These are phyloP conservation scores for Eutolmus rufibarbis DNA, from an alignment of 2,888 invertebrate genomes.

Conservation along the genomic window DNA sequence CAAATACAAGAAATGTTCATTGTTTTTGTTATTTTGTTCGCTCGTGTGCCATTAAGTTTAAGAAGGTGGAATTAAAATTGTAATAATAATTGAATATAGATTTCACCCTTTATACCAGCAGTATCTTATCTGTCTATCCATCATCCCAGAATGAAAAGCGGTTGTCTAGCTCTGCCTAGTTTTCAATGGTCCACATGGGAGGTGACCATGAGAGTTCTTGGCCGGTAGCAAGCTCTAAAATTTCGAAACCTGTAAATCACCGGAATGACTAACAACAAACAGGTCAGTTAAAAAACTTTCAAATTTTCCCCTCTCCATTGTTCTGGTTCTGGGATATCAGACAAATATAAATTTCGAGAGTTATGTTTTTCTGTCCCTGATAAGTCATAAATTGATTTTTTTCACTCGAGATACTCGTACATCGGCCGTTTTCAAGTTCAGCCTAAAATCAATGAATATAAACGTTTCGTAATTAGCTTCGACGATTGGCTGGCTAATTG, in stretches of 20 bases:
- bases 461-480: not conserved
- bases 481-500: not conserved
- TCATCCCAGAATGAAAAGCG: not conserved
- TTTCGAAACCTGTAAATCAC: not conserved
- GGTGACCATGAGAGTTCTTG: not conserved
- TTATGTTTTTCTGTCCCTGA: not conserved
- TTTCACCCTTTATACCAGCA: not conserved
- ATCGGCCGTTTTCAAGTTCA: slow-evolving; percentile 8
- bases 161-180: not conserved
- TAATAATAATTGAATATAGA: not conserved
- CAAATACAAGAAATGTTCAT: not conserved
- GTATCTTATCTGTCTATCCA: not conserved
- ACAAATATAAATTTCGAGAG: not conserved
- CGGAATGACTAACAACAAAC: not conserved
- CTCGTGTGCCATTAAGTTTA: not conserved
- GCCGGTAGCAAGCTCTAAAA: not conserved
- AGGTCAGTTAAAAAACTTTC: not conserved
- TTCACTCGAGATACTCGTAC: not conserved
- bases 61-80: not conserved
- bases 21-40: not conserved
- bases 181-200: not conserved
- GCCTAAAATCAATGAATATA: not conserved
- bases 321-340: not conserved
- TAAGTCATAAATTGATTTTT: not conserved
- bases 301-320: not conserved